Conservation (phyloP, 2,113 vertebrate genomes). For the Poeciliopsis prolifica region DNA sequence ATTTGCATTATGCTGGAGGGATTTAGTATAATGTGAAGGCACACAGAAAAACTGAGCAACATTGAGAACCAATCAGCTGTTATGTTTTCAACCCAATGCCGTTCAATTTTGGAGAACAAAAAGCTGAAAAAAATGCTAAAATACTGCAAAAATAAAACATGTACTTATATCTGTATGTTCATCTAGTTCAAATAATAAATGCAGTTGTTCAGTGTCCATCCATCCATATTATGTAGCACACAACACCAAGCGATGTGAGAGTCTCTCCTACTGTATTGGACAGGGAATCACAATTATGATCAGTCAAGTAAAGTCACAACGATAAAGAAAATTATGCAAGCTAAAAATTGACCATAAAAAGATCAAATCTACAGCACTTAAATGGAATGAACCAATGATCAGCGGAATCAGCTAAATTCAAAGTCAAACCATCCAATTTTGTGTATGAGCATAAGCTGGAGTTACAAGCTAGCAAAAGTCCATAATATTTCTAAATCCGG, state of each 20-base stretch:
- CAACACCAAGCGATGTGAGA: slow-evolving; percentile 34
- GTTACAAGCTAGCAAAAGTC: slow-evolving; percentile 31
- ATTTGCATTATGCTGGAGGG: background rate
- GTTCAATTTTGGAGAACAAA: background rate
- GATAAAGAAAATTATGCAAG: slow-evolving; percentile 35
- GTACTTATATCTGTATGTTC: too few relatives aligned
- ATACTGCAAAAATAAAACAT: too few relatives aligned
- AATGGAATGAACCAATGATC: slow-evolving; percentile 9
- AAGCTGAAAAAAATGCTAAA: background rate
- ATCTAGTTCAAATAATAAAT: background rate
- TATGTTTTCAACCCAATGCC: background rate
- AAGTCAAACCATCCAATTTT: slow-evolving; percentile 1
- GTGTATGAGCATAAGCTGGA: slow-evolving; percentile 25
- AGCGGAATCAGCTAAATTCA: slow-evolving; percentile 1
- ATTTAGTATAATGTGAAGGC: background rate
- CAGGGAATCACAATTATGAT: slow-evolving; percentile 43
- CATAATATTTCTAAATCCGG: slow-evolving; percentile 51
- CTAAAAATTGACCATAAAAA: slow-evolving; percentile 31
- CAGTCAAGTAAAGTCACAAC: background rate
- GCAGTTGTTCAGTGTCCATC: slow-evolving; percentile 10
- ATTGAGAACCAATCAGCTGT: background rate
- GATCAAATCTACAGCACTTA: background rate
- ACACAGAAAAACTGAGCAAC: background rate
- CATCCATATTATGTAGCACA: slow-evolving; percentile 22
- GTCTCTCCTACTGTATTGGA: slow-evolving; percentile 53